Evolutionary conservation across 2,888 invertebrate genomes (phyloP).

Genomic region (Tenthredo livida): DNA sequence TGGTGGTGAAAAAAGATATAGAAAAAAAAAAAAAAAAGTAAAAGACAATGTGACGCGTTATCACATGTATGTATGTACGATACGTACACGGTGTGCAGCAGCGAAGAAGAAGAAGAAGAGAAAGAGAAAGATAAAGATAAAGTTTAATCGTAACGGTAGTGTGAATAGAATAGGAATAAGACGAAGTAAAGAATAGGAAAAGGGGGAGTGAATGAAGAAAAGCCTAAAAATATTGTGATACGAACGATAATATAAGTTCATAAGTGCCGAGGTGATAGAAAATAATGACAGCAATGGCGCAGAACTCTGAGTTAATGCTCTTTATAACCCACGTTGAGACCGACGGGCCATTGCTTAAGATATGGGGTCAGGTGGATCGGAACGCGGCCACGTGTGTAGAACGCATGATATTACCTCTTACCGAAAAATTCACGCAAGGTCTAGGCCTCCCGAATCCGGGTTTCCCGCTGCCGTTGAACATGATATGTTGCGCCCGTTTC

Average conservation of each 20-base stretch:
- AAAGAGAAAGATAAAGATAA: neutral
- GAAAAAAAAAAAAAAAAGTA: neutral
- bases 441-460: slow-evolving; percentile 70
- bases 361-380: slow-evolving; percentile 85
- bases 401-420: slow-evolving; percentile 71
- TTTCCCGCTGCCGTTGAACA: slow-evolving; percentile 77
- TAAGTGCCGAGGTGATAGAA: too few relatives aligned
- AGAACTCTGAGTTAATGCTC: slow-evolving; percentile 68
- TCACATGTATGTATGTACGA: neutral
- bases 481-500: slow-evolving; percentile 85
- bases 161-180: neutral
- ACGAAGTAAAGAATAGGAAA: neutral
- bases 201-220: neutral
- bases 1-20: neutral
- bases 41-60: neutral
- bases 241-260: too few relatives aligned
- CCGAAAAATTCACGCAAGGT: slow-evolving; percentile 79
- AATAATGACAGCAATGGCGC: slow-evolving; percentile 61
- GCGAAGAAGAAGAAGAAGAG: too few relatives aligned
- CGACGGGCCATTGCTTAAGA: slow-evolving; percentile 84
- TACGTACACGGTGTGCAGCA: neutral
- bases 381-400: slow-evolving; percentile 81
- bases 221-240: neutral
- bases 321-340: slow-evolving; percentile 85
- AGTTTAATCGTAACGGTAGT: neutral